phyloP scores from a whole-genome alignment of 2,113 vertebrate species.

The Meriones unguiculatus region DNA sequence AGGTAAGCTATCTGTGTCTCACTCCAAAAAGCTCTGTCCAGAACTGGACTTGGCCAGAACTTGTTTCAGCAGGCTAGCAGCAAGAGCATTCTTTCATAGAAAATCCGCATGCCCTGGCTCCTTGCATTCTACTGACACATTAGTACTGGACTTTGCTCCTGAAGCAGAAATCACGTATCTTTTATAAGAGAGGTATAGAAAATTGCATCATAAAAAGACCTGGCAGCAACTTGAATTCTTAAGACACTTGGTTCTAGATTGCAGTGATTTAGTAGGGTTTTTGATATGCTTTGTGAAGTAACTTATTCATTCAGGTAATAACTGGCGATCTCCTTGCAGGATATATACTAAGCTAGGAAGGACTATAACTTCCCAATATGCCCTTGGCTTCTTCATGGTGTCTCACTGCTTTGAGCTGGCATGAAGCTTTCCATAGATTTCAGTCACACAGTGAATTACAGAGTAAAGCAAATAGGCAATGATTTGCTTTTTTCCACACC shows the following conservation, averaged over 20 bases:
- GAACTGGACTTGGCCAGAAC: conserved; percentile 81
- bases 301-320: conserved; percentile 59
- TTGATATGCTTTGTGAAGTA: conserved; percentile 63
- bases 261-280: conserved; percentile 44
- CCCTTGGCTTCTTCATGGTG: conserved; percentile 41
- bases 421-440: not conserved
- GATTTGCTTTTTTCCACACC: not conserved
- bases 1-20: conserved; percentile 80
- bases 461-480: conserved; percentile 4
- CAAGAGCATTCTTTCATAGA: conserved; percentile 77
- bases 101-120: conserved; percentile 72
- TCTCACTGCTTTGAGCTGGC: not conserved
- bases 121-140: conserved; percentile 52
- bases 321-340: conserved; percentile 29
- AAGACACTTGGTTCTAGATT: conserved; percentile 71
- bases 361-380: conserved; percentile 47
- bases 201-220: conserved; percentile 62
- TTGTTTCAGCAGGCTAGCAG: conserved; percentile 83
- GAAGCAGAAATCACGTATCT: conserved; percentile 63
- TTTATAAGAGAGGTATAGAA: conserved; percentile 56
- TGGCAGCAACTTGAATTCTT: conserved; percentile 61
- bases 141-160: conserved; percentile 58
- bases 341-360: not conserved
- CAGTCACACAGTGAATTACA: not conserved
- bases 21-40: conserved; percentile 70